phyloP scores from a whole-genome alignment of 1,140 invertebrate genomes.

The Drosophila hydei region DNA sequence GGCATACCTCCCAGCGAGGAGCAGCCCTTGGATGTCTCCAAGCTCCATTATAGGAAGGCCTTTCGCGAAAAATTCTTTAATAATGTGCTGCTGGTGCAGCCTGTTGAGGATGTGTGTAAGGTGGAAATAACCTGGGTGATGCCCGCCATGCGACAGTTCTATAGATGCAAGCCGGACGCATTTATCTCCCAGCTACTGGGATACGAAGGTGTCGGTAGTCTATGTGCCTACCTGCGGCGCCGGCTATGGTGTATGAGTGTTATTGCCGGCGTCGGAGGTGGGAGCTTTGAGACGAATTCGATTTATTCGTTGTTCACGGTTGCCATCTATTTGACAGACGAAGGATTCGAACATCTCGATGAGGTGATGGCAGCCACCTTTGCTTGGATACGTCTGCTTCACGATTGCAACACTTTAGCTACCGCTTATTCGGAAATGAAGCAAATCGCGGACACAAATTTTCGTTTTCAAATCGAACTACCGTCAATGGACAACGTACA shows the following conservation, averaged over 20 bases:
- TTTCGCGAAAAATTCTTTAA: constrained; percentile 88
- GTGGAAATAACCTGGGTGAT: constrained; percentile 92
- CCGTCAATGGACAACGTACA: constrained; percentile 91
- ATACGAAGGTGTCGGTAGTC: constrained; percentile 94
- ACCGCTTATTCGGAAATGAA: constrained; percentile 75
- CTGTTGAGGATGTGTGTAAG: constrained; percentile 88
- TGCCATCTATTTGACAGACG: constrained; percentile 90
- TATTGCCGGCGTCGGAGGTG: constrained; percentile 88
- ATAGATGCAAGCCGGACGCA: constrained; percentile 90
- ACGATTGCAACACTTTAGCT: constrained; percentile 86
- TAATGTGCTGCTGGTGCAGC: constrained; percentile 90
- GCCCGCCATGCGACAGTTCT: constrained; percentile 87
- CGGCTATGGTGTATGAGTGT: constrained; percentile 94
- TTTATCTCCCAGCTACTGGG: constrained; percentile 94
- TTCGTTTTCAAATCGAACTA: constrained; percentile 88
- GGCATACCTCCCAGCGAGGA: constrained; percentile 87
- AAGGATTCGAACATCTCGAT: constrained; percentile 89
- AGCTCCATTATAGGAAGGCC: constrained; percentile 83
- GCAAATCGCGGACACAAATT: constrained; percentile 89
- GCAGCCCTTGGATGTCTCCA: constrained; percentile 85
- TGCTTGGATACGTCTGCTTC: constrained; percentile 90
- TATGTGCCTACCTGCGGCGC: constrained; percentile 92
- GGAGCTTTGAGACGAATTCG: constrained; percentile 90
- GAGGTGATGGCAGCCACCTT: constrained; percentile 90
- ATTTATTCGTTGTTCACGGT: constrained; percentile 90